Conservation (phyloP, 2,888 invertebrate species). For the Glaucopsyche alexis region DNA sequence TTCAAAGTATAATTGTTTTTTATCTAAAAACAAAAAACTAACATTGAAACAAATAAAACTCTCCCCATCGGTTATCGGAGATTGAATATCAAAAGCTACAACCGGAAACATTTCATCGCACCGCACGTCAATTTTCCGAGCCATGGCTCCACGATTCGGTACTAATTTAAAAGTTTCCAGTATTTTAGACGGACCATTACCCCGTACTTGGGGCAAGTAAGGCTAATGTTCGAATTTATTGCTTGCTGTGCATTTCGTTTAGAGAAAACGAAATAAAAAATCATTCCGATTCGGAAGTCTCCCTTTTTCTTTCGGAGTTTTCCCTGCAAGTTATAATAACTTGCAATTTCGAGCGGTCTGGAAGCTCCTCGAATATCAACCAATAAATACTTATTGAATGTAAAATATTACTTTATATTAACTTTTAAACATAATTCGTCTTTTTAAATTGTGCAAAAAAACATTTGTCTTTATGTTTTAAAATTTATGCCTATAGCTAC, state of each 20-base stretch:
- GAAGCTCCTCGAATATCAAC: not conserved
- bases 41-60: not conserved
- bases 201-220: conserved; percentile 38
- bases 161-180: conserved; percentile 49
- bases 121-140: conserved; percentile 49
- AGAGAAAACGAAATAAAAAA: conserved; percentile 33
- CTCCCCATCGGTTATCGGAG: conserved; percentile 4
- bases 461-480: too few relatives aligned
- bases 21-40: too few relatives aligned
- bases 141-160: conserved; percentile 46
- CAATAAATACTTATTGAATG: not conserved
- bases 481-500: too few relatives aligned
- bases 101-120: conserved; percentile 28
- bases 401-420: not conserved
- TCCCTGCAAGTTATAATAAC: conserved; percentile 20
- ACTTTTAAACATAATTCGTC: too few relatives aligned
- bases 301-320: conserved; percentile 23
- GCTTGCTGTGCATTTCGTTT: conserved; percentile 37
- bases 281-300: conserved; percentile 28
- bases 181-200: conserved; percentile 49
- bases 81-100: conserved; percentile 18
- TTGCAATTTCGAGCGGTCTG: conserved; percentile 11
- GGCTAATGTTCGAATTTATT: conserved; percentile 44
- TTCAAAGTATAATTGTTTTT: too few relatives aligned
- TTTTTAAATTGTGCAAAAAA: too few relatives aligned